Evolutionary conservation across 2,888 invertebrate species (phyloP), one percentile per base, ranked within the genome.

Genomic region (Drosophila prolongata): DNA sequence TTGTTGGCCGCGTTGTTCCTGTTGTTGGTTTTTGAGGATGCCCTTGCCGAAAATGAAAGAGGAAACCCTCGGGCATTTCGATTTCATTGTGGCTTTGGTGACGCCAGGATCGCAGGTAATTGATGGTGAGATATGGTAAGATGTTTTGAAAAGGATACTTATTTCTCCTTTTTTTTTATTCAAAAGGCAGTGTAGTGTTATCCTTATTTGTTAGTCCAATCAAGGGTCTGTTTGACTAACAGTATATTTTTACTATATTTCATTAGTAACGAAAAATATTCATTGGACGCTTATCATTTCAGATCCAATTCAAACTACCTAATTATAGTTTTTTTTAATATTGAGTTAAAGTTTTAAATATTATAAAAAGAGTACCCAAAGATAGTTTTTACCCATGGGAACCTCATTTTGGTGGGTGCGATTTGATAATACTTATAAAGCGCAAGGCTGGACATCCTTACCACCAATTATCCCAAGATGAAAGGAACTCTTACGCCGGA

Each of bases 21-120:
- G 67, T 58, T 78, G 73, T 79, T 68, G 74, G 67, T 80, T 85
- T 81, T 85, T 64, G 60, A 70, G 69, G 74, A 69, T 69, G 69
- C 69, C 71, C 74, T 70, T 68, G 77, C 77, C 71, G 55, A 74
- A 78, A 73, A 68, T 37, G 13, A 64, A 54, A 34, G 43, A 57
- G 42, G n/a, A 35, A 40, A n/a, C 35, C 27, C 27, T 13, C 30
- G 64, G 59, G 80, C 56, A 62, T 62, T 61, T 53, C 50, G 65
- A 16, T 61, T 60, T 60, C 19, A 8, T 47, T 35, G 44, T 30
- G 38, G 44, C 52, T 59, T 74, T 59, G 61, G 59, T 47, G 19
- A 44, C 14, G 53, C 54, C 40, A 54, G 55, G n/a, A 54, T 10
- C 24, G 3, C 11, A 11, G 19, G 1, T 24, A 24, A 42, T 19